Conservation (phyloP, 2,888 invertebrate species). For the Allolobophora icterica region DNA sequence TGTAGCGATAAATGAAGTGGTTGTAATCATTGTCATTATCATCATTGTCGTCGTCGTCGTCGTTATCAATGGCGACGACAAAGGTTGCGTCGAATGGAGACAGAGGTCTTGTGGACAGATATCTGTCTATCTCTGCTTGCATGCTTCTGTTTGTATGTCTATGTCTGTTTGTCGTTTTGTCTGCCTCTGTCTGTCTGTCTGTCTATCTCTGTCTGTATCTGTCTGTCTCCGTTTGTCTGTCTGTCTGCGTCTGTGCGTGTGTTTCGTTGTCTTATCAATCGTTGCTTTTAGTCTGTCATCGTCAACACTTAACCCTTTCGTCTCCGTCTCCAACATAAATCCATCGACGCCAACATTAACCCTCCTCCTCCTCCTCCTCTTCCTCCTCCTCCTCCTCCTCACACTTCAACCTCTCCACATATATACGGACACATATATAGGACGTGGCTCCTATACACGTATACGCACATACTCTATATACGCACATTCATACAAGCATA, state of each 20-base stretch:
- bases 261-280: slow-evolving; percentile 19
- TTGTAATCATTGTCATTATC: not conserved
- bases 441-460: too few species aligned
- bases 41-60: not conserved
- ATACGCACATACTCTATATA: too few species aligned
- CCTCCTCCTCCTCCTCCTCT: not conserved
- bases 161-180: not conserved
- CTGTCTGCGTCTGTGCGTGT: not conserved
- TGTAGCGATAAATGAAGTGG: too few species aligned
- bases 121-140: not conserved
- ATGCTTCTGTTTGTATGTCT: not conserved
- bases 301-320: slow-evolving; percentile 28
- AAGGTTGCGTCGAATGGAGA: not conserved
- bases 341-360: not conserved
- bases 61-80: not conserved
- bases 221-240: not conserved
- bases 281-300: not conserved
- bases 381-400: slow-evolving; percentile 21
- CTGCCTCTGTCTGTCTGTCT: not conserved
- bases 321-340: not conserved
- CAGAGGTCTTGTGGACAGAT: not conserved
- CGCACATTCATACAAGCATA: too few species aligned
- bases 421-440: too few species aligned
- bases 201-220: too few species aligned
- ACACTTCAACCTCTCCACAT: too few species aligned